These are phyloP conservation scores for Ariolimax columbianus DNA, from an alignment of 2,888 invertebrate genomes.

Conservation along the genomic window DNA sequence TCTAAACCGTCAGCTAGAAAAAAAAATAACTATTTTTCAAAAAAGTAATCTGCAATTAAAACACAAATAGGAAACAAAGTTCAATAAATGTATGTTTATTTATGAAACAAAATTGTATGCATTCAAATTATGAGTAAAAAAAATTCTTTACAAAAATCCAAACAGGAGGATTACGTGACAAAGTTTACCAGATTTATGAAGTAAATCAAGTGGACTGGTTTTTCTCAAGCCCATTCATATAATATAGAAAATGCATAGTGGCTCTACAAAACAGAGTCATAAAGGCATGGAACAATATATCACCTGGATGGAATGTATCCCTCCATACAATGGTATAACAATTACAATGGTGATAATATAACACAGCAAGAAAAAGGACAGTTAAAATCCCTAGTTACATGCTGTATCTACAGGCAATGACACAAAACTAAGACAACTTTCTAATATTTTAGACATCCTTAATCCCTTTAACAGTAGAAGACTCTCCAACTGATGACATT, in stretches of 20 bases:
- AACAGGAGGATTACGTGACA: not conserved
- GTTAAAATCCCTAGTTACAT: too few species aligned
- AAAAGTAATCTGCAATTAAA: not conserved
- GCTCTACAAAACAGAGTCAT: not conserved
- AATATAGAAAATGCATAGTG: not conserved
- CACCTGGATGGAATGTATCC: conserved; percentile 6
- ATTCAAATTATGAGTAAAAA: not conserved
- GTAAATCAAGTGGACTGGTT: not conserved
- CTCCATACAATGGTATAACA: not conserved
- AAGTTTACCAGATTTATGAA: not conserved
- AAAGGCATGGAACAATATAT: not conserved
- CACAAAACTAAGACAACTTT: too few species aligned
- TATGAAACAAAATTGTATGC: not conserved
- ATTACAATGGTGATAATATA: not conserved
- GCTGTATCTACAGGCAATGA: too few species aligned
- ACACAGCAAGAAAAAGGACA: too few species aligned
- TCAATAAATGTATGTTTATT: not conserved
- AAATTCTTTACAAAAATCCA: not conserved
- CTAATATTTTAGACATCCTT: too few species aligned
- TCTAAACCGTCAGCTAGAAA: too few species aligned
- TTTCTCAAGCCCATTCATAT: not conserved
- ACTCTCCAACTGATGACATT: too few species aligned
- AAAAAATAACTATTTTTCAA: too few species aligned
- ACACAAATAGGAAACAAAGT: not conserved
- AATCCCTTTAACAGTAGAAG: too few species aligned